A percentile compares a stretch with the other conserved stretches of the same genome.
Conservation (phyloP, 2,888 invertebrate species). For the Selenia dentaria region DNA sequence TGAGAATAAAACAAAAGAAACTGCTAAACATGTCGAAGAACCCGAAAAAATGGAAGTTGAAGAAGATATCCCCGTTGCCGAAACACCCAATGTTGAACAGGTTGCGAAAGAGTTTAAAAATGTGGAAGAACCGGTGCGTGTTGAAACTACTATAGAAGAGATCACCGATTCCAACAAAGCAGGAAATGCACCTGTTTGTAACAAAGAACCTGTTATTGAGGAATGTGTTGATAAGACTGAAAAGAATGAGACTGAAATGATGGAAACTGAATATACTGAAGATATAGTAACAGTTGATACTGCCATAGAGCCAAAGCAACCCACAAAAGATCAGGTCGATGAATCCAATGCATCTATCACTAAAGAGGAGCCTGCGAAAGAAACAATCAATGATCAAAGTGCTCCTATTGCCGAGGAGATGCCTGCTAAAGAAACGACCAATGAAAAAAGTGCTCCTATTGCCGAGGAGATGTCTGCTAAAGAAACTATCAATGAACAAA, state of each 20-base stretch:
- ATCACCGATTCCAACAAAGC: conserved; percentile 48
- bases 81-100: conserved; percentile 4
- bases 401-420: conserved; percentile 36
- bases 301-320: conserved; percentile 48
- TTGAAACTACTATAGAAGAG: conserved; percentile 50
- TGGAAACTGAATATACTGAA: conserved; percentile 47
- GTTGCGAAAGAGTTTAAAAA: conserved; percentile 35
- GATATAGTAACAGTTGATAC: conserved; percentile 29
- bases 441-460: not conserved
- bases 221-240: conserved; percentile 57
- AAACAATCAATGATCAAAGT: too few species aligned
- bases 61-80: conserved; percentile 10
- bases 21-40: conserved; percentile 28
- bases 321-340: conserved; percentile 41
- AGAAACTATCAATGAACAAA: too few species aligned
- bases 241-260: conserved; percentile 55
- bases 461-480: conserved; percentile 35
- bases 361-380: conserved; percentile 36
- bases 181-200: conserved; percentile 43
- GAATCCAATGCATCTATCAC: conserved; percentile 10
- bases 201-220: conserved; percentile 53
- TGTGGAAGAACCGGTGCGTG: conserved; percentile 33
- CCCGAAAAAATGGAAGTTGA: conserved; percentile 24
- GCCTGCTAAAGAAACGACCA: too few species aligned
- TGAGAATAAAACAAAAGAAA: too few species aligned